Percentiles rank a stretch among this genome's conserved stretches.
These are phyloP conservation scores for Lytechinus pictus DNA, from an alignment of 35 echinoderm and acorn worm species.

Conservation along the genomic window DNA sequence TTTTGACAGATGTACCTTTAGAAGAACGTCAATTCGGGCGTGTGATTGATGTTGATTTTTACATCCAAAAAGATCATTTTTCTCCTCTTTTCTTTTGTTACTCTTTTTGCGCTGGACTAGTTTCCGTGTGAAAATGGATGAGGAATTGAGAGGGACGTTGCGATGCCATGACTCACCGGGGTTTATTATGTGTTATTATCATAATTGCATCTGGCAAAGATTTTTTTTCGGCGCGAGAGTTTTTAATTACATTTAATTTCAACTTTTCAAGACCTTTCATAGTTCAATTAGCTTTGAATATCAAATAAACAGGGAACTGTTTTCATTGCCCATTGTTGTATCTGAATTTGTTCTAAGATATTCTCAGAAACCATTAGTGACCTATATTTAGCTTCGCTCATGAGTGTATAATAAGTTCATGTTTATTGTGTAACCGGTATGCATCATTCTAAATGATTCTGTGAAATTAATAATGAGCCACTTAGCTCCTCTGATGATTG, in stretches of 20 bases:
- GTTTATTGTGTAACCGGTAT: too few relatives aligned
- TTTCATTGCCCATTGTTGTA: neutral
- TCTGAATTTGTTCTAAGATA: neutral
- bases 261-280: neutral
- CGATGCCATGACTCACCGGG: neutral
- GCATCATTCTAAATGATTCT: too few relatives aligned
- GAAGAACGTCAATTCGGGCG: neutral
- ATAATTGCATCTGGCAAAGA: neutral
- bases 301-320: neutral
- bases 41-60: slow-evolving; percentile 36
- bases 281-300: neutral
- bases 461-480: too few relatives aligned
- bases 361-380: neutral
- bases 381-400: neutral
- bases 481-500: too few relatives aligned
- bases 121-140: slow-evolving; percentile 41
- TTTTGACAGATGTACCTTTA: neutral
- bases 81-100: slow-evolving; percentile 20
- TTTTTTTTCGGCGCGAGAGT: neutral
- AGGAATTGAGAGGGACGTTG: neutral
- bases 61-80: slow-evolving; percentile 38
- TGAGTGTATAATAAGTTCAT: neutral
- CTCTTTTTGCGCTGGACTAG: slow-evolving; percentile 26
- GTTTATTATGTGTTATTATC: neutral
- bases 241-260: neutral